phyloP scores from a whole-genome alignment of 2,888 invertebrate genomes.

The Tetragonula carbonaria region DNA sequence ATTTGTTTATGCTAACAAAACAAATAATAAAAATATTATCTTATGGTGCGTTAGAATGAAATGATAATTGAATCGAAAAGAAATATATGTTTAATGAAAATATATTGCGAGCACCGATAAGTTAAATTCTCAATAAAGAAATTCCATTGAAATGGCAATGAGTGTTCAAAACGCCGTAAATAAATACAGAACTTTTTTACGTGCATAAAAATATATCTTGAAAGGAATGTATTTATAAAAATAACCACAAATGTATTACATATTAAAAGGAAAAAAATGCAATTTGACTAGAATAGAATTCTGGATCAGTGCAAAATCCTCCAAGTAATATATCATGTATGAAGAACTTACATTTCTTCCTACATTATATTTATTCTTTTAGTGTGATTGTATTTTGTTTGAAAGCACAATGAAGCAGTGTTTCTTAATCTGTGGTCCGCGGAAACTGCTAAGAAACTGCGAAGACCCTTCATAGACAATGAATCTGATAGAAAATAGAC shows the following conservation, averaged over 20 bases:
- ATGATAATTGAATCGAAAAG: conserved; percentile 23
- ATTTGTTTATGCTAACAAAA: conserved; percentile 13
- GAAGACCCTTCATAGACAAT: too few species aligned
- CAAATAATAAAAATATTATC: conserved; percentile 11
- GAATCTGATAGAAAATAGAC: too few species aligned
- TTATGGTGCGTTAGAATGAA: conserved; percentile 28
- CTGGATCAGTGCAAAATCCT: conserved; percentile 10
- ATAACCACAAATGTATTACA: conserved; percentile 30
- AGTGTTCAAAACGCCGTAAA: conserved; percentile 44
- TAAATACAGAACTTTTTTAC: conserved; percentile 44
- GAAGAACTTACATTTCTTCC: conserved; percentile 39
- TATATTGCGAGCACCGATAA: not conserved
- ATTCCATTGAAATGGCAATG: conserved; percentile 28
- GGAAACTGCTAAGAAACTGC: too few species aligned
- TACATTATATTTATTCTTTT: conserved; percentile 39
- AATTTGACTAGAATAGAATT: conserved; percentile 37
- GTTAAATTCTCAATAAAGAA: conserved; percentile 22
- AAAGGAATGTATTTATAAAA: conserved; percentile 27
- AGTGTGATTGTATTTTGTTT: conserved; percentile 48
- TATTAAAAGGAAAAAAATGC: not conserved
- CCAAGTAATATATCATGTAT: conserved; percentile 9
- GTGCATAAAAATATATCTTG: conserved; percentile 36
- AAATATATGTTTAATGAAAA: conserved; percentile 30
- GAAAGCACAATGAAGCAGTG: not conserved
- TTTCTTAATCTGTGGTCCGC: too few species aligned